phyloP scores from a whole-genome alignment of 2,797 vertebrate species.

The Phylloscopus collybita region DNA sequence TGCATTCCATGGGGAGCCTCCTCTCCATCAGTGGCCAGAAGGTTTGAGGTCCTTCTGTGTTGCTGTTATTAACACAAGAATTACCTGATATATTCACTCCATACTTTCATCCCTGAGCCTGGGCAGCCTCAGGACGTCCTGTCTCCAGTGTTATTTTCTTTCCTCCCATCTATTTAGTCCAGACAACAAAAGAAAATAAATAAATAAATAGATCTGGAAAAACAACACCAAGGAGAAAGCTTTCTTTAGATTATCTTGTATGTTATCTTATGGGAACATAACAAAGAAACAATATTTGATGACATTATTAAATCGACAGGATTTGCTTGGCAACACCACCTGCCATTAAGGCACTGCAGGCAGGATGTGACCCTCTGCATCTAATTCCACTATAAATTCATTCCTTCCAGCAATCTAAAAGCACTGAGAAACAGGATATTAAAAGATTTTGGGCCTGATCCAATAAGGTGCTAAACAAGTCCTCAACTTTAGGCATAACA shows the following conservation, averaged over 20 bases:
- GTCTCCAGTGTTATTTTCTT: background rate
- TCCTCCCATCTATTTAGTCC: background rate
- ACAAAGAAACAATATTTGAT: background rate
- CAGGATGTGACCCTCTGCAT: slow-evolving; percentile 15
- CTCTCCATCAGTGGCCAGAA: rapidly evolving
- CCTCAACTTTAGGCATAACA: background rate
- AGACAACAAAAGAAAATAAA: background rate
- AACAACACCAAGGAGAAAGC: background rate
- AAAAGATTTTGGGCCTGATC: slow-evolving; percentile 56
- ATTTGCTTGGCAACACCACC: background rate
- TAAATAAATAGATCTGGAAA: background rate
- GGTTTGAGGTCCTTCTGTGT: background rate
- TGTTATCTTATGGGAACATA: background rate
- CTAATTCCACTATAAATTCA: slow-evolving; percentile 47
- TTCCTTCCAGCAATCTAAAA: slow-evolving; percentile 58
- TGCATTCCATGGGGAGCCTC: background rate
- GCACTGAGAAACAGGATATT: slow-evolving; percentile 63
- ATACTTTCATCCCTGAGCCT: background rate
- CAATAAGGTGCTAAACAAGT: slow-evolving; percentile 11
- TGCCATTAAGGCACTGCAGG: background rate
- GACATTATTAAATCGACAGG: background rate
- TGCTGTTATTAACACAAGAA: background rate
- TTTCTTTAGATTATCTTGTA: background rate
- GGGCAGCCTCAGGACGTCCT: background rate
- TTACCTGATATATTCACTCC: background rate